Evolutionary conservation across 2,888 invertebrate genomes (phyloP), one percentile per base, ranked within the genome.

Genomic region (Rhagium mordax): DNA sequence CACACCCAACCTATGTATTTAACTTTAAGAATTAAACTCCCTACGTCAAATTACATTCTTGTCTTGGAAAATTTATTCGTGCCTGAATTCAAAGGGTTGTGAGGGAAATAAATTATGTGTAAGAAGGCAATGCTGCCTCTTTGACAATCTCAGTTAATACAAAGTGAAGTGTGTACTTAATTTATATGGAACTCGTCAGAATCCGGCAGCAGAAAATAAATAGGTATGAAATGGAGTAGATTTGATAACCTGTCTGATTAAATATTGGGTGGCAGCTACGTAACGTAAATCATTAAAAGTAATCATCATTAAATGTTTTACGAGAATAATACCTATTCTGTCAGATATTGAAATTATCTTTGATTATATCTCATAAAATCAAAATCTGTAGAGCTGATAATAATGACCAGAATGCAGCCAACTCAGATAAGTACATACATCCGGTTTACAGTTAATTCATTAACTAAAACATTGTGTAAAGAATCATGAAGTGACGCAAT

Each of bases 51-150:
- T 61, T 47, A 61, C 18, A 3, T n/a, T 13, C 47, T 8, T 21
- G 41, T 61, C 61, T n/a, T 7, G 16, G 47, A 21, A 29, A 61
- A 61, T 47, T 61, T 61, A 61, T 61, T 29, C 41, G n/a, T 41
- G 20, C n/a, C 4, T 13, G 6, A 13, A 20, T 61, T 21, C 20
- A 10, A 18, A 47, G 61, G 61, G n/a, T 33, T 61, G 13, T 3
- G 41, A 18, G 13, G n/a, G 61, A 61, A 47, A 61, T 61, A 61
- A 61, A 61, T 61, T 61, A 61, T 21, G n/a, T 21, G 41, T 18
- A 41, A 47, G 47, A 47, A 33, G 61, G 2, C 20, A 47, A 61
- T 21, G 61, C 20, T 41, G 61, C 47, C 18, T 61, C 61, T 47
- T 61, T 61, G 61, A 47, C 47, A 61, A 16, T 4, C 6, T 15